A percentile compares a stretch with the other conserved stretches of the same genome.
Evolutionary conservation across 2,797 vertebrate species (phyloP).

Genomic region (Myotis myotis): DNA sequence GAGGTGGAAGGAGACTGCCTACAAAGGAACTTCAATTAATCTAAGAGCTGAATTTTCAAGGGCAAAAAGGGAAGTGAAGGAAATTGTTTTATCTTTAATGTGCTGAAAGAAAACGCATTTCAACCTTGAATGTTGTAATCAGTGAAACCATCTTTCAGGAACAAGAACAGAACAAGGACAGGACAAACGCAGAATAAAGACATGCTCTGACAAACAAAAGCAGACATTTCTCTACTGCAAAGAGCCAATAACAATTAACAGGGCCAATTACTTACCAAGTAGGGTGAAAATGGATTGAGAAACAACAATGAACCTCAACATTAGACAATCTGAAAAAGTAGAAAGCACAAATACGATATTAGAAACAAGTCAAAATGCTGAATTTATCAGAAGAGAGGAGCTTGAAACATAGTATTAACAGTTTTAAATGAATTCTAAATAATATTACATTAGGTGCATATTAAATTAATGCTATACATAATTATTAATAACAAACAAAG

Average conservation of each 20-base stretch:
- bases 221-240: neutral
- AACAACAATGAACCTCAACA: neutral
- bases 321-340: neutral
- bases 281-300: neutral
- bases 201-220: neutral
- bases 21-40: neutral
- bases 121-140: constrained; percentile 21
- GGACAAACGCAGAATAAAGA: neutral
- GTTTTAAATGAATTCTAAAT: neutral
- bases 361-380: neutral
- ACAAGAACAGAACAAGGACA: constrained; percentile 25
- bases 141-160: constrained; percentile 44
- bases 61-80: neutral
- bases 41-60: constrained; percentile 44
- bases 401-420: neutral
- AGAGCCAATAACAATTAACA: neutral
- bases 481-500: neutral
- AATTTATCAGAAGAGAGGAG: neutral
- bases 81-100: constrained; percentile 33
- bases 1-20: neutral
- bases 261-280: neutral
- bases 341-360: neutral
- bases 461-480: neutral
- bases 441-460: neutral
- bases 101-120: constrained; percentile 43